Evolutionary conservation across 2,113 vertebrate species (phyloP).

Genomic region (Labrus mixtus): DNA sequence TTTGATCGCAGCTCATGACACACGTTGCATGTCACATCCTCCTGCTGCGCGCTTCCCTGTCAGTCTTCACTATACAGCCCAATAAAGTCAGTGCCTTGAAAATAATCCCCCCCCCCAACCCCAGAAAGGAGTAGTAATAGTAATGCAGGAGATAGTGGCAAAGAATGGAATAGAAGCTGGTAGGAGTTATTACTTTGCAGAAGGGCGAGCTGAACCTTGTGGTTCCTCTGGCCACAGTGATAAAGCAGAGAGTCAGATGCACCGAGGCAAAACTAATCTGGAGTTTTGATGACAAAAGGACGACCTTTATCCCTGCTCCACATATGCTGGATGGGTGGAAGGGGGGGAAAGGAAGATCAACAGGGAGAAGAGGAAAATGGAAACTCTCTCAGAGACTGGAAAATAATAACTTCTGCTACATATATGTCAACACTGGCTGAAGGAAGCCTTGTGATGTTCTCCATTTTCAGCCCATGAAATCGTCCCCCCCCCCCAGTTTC

Average conservation of each 20-base stretch:
- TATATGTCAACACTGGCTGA: conserved; percentile 75
- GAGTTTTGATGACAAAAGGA: conserved; percentile 83
- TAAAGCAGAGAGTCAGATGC: conserved; percentile 79
- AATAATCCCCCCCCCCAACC: conserved; percentile 66
- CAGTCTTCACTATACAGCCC: conserved; percentile 55
- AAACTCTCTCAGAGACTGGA: conserved; percentile 60
- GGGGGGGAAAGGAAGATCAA: conserved; percentile 49
- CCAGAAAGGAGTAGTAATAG: conserved; percentile 68
- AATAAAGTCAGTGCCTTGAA: conserved; percentile 67
- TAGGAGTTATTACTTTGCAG: conserved; percentile 78
- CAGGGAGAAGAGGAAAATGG: conserved; percentile 70
- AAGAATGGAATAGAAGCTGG: conserved; percentile 68
- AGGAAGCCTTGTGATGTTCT: conserved; percentile 64
- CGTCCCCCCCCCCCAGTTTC: conserved; percentile 11
- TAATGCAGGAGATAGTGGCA: conserved; percentile 64
- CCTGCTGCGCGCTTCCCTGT: conserved; percentile 46
- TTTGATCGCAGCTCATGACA: conserved; percentile 64
- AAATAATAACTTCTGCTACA: conserved; percentile 77
- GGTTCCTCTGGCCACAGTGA: conserved; percentile 78
- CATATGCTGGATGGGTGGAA: conserved; percentile 59
- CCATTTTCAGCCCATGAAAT: conserved; percentile 64
- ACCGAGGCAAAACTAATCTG: conserved; percentile 84
- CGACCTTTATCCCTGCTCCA: conserved; percentile 81
- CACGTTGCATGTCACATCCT: conserved; percentile 62
- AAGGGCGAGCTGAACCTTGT: conserved; percentile 74